Conservation (phyloP, 2,113 vertebrate species). For the Halichoeres trimaculatus region DNA sequence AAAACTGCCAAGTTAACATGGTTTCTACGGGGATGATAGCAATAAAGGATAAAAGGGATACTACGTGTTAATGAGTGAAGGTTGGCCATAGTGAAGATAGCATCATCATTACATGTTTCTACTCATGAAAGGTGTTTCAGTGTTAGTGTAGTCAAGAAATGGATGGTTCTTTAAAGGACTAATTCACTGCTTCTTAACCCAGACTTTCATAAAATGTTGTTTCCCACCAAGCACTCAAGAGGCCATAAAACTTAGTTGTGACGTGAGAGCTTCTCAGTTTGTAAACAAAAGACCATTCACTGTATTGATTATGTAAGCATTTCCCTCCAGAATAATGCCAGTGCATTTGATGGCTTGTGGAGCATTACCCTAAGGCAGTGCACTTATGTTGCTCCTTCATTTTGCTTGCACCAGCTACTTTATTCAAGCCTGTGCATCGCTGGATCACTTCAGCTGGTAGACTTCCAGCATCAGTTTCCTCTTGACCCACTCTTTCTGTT, state of each 20-base stretch:
- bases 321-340: neutral
- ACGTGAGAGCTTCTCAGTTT: no score
- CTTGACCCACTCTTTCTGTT: no score
- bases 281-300: no score
- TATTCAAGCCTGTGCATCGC: neutral
- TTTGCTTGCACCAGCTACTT: neutral
- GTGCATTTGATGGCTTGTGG: neutral
- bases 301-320: neutral
- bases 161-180: neutral
- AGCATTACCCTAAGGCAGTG: neutral
- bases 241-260: no score
- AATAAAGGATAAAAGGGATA: conserved; percentile 57
- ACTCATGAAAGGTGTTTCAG: conserved; percentile 11
- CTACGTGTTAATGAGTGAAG: conserved; percentile 59
- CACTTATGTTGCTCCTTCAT: neutral
- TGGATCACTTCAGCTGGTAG: no score
- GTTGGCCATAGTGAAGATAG: conserved; percentile 21
- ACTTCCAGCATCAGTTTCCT: no score
- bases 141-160: neutral
- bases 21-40: conserved; percentile 92
- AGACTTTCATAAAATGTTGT: conserved; percentile 7
- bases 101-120: conserved; percentile 45
- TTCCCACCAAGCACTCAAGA: neutral
- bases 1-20: conserved; percentile 99
- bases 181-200: conserved; percentile 16